Base-by-base conservation (phyloP, 2,113 vertebrate genomes). In the Campylomormyrus tamandua region DNA sequence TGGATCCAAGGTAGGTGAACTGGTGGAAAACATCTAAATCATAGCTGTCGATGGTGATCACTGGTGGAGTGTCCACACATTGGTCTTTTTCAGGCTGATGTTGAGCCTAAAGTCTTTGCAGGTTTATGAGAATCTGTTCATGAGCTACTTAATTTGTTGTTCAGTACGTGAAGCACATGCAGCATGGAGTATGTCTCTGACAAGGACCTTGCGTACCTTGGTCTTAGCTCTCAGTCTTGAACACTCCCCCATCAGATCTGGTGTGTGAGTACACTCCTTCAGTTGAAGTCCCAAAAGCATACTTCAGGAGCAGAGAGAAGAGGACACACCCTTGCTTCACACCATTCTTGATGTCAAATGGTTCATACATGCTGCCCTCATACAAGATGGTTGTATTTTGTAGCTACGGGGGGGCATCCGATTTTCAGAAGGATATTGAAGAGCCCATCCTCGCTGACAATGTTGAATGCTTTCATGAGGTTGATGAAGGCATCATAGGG, bases 261-360 rank as follows among this genome's bases (percentile, higher is more conserved):
- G 31, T 66, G 7, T 89, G 42, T 19, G 49, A 24, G 39, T n/a
- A 46, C 17, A 70, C 42, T 46, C 10, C 35, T 35, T 66, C 35
- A 19, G 53, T 21, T 84, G 83, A 45, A 39, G 87, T 42, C 15
- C 56, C 56, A 39, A 89, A 50, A 39, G 88, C 45, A 74, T 74
- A 46, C 39, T 45, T 24, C 21, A 77, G 45, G n/a, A 74, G 88
- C 15, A 90, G 27, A 31, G 88, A 83, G 9, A 83, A 90, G 21
- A 90, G 83, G 19, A 90, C 15, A 13, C 88, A 85, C 10, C 90
- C 88, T 45, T 90, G 88, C 8, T 90, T 90, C 21, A 90, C 27
- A 24, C 74, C 10, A 15, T 80, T 39, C 56, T n/a, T 24, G 39
- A 35, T 89, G 42, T 42, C 3, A 27, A 89, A 87, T 17, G 52